A percentile compares a stretch with the other conserved stretches of the same genome.
Evolutionary conservation across 2,888 invertebrate genomes (phyloP).

Genomic region (Conops quadrifasciatus): DNA sequence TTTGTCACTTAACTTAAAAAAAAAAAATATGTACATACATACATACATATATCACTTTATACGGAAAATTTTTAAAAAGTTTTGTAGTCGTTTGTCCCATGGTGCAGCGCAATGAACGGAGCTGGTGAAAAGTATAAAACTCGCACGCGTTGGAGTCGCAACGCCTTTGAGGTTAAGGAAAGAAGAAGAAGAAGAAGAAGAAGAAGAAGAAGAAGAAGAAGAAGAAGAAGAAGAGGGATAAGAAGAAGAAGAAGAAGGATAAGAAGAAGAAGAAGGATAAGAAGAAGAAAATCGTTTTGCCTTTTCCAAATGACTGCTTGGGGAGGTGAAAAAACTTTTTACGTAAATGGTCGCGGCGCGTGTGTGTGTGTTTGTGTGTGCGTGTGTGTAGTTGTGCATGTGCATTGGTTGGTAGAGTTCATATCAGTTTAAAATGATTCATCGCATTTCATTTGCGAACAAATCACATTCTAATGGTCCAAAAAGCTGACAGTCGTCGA

Average conservation of each 20-base stretch:
- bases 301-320: neutral
- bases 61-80: no score
- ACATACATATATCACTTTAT: no score
- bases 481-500: neutral
- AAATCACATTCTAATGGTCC: conserved; percentile 31
- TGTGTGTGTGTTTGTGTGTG: conserved; percentile 4
- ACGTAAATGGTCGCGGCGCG: neutral
- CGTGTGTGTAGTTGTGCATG: neutral
- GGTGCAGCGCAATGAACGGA: no score
- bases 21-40: no score
- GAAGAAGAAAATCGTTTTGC: conserved; percentile 6
- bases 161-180: conserved; percentile 11
- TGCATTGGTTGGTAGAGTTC: no score
- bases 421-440: conserved; percentile 17
- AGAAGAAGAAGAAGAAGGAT: no score
- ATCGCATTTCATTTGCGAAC: conserved; percentile 21
- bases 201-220: no score
- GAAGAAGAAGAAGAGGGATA: no score
- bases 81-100: no score
- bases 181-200: neutral
- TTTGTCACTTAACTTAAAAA: no score
- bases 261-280: no score
- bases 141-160: conserved; percentile 6
- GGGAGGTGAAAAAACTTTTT: neutral
- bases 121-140: neutral